Percentiles rank a stretch among this genome's conserved stretches.
These are phyloP conservation scores for Chrosomus eos DNA, from an alignment of 2,797 vertebrate genomes.

Conservation along the genomic window DNA sequence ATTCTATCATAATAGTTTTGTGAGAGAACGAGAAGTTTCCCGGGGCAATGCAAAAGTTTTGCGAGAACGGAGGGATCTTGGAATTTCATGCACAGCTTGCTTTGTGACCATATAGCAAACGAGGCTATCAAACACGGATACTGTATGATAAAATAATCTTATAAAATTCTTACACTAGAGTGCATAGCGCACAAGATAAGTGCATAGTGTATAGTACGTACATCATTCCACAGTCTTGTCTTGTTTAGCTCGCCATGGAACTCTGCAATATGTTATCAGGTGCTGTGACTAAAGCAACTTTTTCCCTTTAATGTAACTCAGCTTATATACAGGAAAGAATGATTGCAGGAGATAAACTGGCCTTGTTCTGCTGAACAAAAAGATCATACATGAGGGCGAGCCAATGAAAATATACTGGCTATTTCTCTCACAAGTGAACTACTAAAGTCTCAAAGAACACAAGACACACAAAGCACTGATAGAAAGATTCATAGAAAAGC, in stretches of 20 bases:
- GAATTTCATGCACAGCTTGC: neutral
- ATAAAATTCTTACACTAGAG: neutral
- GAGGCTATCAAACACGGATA: neutral
- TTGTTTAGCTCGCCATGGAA: neutral
- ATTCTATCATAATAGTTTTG: neutral
- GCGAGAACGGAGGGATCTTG: neutral
- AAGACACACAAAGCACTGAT: neutral
- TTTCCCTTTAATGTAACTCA: constrained; percentile 4
- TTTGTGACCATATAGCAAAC: neutral
- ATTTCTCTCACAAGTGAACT: constrained; percentile 22
- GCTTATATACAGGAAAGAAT: neutral
- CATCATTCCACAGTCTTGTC: neutral
- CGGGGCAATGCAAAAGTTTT: neutral
- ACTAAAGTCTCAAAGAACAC: constrained; percentile 25
- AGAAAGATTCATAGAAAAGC: neutral
- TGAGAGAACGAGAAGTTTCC: neutral
- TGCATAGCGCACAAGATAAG: neutral
- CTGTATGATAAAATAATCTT: neutral
- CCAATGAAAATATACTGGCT: neutral
- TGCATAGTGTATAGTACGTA: neutral
- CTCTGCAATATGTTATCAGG: constrained; percentile 3
- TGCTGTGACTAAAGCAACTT: neutral
- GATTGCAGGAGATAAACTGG: constrained; percentile 7
- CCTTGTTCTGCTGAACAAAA: neutral
- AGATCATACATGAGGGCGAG: constrained; percentile 37